A percentile compares a stretch with the other conserved stretches of the same genome.
These are phyloP conservation scores for Drosophila quadrilineata DNA, from an alignment of 1,140 invertebrate genomes.

Conservation along the genomic window DNA sequence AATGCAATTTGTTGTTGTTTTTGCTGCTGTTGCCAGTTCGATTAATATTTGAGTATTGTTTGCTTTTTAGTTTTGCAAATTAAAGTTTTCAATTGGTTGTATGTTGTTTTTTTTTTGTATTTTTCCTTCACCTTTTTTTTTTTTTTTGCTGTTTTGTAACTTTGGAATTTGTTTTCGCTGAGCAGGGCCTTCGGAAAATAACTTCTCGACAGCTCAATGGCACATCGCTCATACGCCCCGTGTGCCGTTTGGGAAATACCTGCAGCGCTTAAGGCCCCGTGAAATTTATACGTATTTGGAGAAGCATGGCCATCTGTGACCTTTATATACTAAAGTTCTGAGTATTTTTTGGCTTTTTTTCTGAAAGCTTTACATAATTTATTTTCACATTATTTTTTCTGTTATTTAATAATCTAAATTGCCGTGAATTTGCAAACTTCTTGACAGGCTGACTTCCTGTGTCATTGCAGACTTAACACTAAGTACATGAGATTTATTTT, in stretches of 20 bases:
- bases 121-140: too few species aligned
- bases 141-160: too few species aligned
- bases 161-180: neutral
- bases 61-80: constrained; percentile 21
- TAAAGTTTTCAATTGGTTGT: constrained; percentile 22
- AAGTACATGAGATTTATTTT: too few species aligned
- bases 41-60: constrained; percentile 41
- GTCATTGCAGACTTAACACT: too few species aligned
- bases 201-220: neutral
- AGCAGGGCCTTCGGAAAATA: neutral
- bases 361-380: constrained; percentile 17
- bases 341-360: neutral
- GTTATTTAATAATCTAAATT: constrained; percentile 4
- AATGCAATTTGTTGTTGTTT: constrained; percentile 3
- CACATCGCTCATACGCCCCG: constrained; percentile 12
- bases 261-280: neutral
- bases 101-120: too few species aligned
- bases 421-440: neutral
- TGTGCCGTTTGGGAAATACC: neutral
- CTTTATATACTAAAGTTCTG: neutral
- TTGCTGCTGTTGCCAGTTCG: neutral
- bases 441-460: neutral
- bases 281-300: neutral
- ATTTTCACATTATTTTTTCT: neutral
- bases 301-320: neutral